Evolutionary conservation across 2,888 invertebrate species (phyloP), one percentile per base, ranked within the genome.

Genomic region (Venusia cambrica): DNA sequence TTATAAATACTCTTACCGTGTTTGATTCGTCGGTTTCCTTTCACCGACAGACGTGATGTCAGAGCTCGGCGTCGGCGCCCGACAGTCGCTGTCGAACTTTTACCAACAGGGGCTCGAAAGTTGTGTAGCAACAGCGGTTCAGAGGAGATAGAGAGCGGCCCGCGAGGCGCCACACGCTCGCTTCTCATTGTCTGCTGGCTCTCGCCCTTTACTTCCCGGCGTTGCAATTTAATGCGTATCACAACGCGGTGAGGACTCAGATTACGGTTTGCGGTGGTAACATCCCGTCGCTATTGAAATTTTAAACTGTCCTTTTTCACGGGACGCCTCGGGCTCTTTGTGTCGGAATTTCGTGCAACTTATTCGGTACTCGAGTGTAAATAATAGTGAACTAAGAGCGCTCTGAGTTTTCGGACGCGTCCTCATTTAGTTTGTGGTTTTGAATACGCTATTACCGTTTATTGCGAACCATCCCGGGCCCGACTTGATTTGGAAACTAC

Each of bases 1-100:
- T 87, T 81, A 81, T 78, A 84, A 85, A 87, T 77, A 84, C 83
- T 84, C 85, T 83, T 83, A 80, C 80, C 81, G 77, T 84, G 81
- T 85, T 80, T 80, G 83, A 81, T 84, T 84, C 75, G 72, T 75
- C 73, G 54, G 67, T 68, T 63, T 74, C 73, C 72, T 74, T 71
- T 65, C 78, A 80, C 78, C 79, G 78, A 75, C 75, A 79, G 75
- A 75, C 74, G 70, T 64, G 69, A 62, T 62, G n/a, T n/a, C n/a
- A n/a, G n/a, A n/a, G n/a, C 62, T 54, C 54, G 48, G 61, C 54
- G 70, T 63, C 72, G 80, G 80, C 71, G 62, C 60, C 63, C 69
- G 83, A 83, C 79, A 80, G 75, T 61, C 54, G 59, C 71, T 78
- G 81, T 80, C 83, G 78, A 84, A 85, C 66, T 85, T 81, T 77